Evolutionary conservation across 2,113 vertebrate genomes (phyloP).

Genomic region (Galeopterus variegatus): DNA sequence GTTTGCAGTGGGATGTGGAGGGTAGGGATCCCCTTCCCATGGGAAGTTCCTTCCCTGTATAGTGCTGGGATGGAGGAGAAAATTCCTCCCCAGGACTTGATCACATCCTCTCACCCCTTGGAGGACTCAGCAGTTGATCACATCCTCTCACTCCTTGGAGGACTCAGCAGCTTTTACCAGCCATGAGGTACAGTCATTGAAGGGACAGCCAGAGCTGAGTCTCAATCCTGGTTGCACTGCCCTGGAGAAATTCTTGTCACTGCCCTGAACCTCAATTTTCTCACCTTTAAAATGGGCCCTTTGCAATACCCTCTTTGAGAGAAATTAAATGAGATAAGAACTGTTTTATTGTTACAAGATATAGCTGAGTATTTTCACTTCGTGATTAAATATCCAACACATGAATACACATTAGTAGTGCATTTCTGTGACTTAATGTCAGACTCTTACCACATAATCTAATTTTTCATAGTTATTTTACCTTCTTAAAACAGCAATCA

Average conservation of each 20-base stretch:
- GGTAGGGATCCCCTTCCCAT: no score
- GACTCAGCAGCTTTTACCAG: not conserved
- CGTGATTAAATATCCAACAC: not conserved
- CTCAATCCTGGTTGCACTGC: not conserved
- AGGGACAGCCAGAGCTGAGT: not conserved
- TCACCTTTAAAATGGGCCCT: not conserved
- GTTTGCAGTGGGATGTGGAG: not conserved
- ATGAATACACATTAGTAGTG: not conserved
- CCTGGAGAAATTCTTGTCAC: not conserved
- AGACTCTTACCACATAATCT: not conserved
- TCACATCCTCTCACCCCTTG: not conserved
- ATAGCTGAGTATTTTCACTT: not conserved
- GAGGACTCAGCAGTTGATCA: not conserved
- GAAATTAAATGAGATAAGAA: constrained; percentile 2
- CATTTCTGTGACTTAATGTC: not conserved
- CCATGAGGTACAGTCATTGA: accelerated
- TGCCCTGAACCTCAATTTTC: not conserved
- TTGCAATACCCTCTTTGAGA: not conserved
- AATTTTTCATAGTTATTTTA: constrained; percentile 8
- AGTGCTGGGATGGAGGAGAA: not conserved
- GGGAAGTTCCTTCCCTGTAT: no score
- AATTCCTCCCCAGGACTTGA: no score
- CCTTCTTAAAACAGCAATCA: not conserved
- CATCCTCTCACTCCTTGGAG: not conserved
- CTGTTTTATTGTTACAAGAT: not conserved